Conservation (phyloP, 2,888 invertebrate species). For the Torymus texanus region DNA sequence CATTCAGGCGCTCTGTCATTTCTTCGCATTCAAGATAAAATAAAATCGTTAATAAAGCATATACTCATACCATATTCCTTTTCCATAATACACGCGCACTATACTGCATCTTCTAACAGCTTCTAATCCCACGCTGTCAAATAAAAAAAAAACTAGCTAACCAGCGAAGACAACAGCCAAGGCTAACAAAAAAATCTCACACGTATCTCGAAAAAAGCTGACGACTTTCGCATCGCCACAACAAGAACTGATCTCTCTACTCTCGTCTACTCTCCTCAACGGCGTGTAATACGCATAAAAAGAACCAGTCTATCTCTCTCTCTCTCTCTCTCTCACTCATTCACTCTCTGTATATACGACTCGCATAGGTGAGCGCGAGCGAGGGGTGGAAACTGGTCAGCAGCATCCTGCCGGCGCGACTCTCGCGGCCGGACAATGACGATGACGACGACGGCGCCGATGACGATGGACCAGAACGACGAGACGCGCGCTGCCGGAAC, state of each 20-base stretch:
- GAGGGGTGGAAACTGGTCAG: constrained; percentile 53
- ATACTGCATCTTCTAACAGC: background rate
- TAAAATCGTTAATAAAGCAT: no score
- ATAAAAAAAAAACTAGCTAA: no score
- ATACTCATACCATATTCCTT: no score
- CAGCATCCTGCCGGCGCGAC: constrained; percentile 48
- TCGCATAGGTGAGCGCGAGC: background rate
- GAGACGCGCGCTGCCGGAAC: constrained; percentile 10
- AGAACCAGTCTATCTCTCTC: constrained; percentile 62
- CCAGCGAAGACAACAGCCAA: background rate
- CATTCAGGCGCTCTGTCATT: no score
- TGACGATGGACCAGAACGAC: constrained; percentile 42
- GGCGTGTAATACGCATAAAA: constrained; percentile 40
- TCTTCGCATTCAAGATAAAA: no score
- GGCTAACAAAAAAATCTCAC: background rate
- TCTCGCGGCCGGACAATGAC: constrained; percentile 63
- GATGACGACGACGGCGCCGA: constrained; percentile 40
- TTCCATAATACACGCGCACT: no score
- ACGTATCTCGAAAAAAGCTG: background rate
- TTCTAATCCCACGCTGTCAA: constrained; percentile 5
- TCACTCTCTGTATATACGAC: no score
- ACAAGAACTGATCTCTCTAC: constrained; percentile 41
- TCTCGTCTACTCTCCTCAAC: background rate
- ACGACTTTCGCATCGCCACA: constrained; percentile 4
- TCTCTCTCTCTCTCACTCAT: no score